Evolutionary conservation across 1,140 invertebrate species (phyloP), one percentile per base, ranked within the genome.

Genomic region (Papilio dardanus): DNA sequence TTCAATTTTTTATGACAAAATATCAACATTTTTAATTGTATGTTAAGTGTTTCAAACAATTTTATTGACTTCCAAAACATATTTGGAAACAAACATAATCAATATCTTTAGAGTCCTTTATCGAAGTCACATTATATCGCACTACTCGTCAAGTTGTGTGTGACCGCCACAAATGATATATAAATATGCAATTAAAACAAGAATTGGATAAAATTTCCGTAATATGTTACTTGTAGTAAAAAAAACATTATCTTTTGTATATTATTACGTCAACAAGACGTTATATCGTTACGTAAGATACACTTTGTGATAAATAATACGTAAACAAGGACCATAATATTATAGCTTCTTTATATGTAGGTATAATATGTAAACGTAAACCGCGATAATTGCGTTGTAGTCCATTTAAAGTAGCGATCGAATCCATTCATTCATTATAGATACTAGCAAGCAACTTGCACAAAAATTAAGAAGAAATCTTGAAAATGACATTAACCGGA

Each of bases 101-200:
- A 4, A 62, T 14, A 5, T 7, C 1, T 4, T 28, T 1, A 28
- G 21, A 24, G 40, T 46, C 68, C 40, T 71, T 71, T 50, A 46
- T 31, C 42, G 42, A 24, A 28, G 35, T 50, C 21, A 69, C 37
- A 21, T 54, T 58, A 28, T 30, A 46, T 50, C 24, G 40, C 35
- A 28, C 16, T 30, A 71, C 50, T 42, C 21, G 68, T 54, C 14
- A 54, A 54, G 69, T 28, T 28, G 33, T 30, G 12, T 28, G 54
- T 62, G 54, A 28, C 54, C 21, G 54, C 3, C 54, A 62, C 54
- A 62, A 62, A 50, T 14, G n/a, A 73, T 50, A 33, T 73, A 73
- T 73, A 54, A 73, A 73, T 73, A 73, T 58, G 46, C 71, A 58
- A n/a, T 73, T 35, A 33, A 71, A 73, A 73, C 42, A 30, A 73